A percentile compares a stretch with the other conserved stretches of the same genome.
phyloP scores from a whole-genome alignment of 2,113 vertebrate genomes.

The Lycocorax pyrrhopterus region DNA sequence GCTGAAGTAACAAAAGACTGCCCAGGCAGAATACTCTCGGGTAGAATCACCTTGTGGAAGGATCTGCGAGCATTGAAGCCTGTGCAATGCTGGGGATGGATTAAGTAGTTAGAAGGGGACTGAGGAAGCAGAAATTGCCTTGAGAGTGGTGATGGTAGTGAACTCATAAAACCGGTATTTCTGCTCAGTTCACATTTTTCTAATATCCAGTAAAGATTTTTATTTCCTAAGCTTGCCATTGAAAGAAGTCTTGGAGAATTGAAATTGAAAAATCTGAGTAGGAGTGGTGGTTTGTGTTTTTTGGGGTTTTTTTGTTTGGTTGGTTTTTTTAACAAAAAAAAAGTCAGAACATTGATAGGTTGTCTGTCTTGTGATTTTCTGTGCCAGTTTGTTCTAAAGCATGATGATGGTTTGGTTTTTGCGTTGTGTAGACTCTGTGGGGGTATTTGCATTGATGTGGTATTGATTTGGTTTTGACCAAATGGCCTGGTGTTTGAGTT shows the following conservation, averaged over 20 bases:
- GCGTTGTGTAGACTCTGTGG: neutral
- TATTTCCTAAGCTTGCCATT: neutral
- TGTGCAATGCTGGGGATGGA: neutral
- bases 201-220: neutral
- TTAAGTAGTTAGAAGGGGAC: neutral
- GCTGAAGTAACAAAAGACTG: neutral
- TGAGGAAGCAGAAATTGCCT: neutral
- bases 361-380: neutral
- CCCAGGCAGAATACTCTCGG: neutral
- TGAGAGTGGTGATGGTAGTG: accelerated
- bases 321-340: neutral
- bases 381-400: neutral
- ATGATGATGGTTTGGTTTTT: neutral
- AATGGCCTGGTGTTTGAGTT: neutral
- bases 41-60: neutral
- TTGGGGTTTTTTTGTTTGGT: neutral
- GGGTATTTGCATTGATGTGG: neutral
- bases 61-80: neutral
- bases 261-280: neutral
- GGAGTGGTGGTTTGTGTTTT: neutral
- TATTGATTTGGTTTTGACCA: neutral
- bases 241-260: neutral
- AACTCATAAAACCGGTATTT: neutral
- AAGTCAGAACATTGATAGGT: neutral
- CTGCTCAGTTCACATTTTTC: neutral